Evolutionary conservation across 2,888 invertebrate species (phyloP), one percentile per base, ranked within the genome.

Genomic region (Synanthedon andrenaeformis): DNA sequence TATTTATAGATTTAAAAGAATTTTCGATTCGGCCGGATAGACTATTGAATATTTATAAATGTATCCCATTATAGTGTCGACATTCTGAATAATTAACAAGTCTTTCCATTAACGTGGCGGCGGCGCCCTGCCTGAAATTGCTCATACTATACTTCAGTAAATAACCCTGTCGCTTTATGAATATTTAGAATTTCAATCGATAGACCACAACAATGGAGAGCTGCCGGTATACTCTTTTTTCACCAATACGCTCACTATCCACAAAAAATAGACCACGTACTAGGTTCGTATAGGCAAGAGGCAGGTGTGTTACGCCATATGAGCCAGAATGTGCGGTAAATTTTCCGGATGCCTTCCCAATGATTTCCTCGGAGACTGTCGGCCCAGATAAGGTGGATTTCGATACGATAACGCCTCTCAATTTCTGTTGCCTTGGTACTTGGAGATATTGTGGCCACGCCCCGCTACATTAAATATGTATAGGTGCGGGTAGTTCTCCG

Each of bases 291-390:
- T 76, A 77, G 76, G 74, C 77, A 78, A 76, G 70, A 74, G 76
- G 77, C 85, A 85, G 86, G 84, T 83, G 82, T 74, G 77, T 80
- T 76, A 72, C 81, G 78, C 76, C 75, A 77, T 79, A 74, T 77
- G 76, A 82, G 75, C 71, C 72, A 78, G 82, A 82, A 82, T 82
- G 81, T 82, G 88, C 88, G 88, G 88, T 89, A 89, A 89, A 89
- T 89, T 89, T 88, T 89, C 89, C 88, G 90, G 91, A 90, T 91
- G 91, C 91, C 91, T 91, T 91, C 89, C 90, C 91, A 90, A 91
- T 92, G 92, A 92, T 92, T 92, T 92, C 92, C 92, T 92, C 89
- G 78, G 92, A 92, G 92, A 92, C 90, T 83, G 79, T 79, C 83
- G 81, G 79, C 79, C 84, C 79, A 82, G 87, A 88, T 87, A 85